A percentile compares a stretch with the other conserved stretches of the same genome.
These are phyloP conservation scores for Chloroclysta siterata DNA, from an alignment of 2,888 invertebrate species.

Conservation along the genomic window DNA sequence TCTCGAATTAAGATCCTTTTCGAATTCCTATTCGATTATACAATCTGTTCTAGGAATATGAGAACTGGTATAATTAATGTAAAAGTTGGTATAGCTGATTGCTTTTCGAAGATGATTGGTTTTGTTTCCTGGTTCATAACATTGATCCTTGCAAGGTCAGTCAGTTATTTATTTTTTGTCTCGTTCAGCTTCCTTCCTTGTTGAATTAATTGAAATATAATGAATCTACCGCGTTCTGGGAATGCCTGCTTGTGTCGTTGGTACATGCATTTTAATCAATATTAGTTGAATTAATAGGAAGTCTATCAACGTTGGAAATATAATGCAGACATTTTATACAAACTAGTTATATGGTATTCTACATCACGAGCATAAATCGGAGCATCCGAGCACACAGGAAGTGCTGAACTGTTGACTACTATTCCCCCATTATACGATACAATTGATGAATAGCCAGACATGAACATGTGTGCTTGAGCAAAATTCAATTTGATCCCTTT, in stretches of 20 bases:
- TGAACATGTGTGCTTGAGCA: constrained; percentile 74
- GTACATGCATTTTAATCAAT: constrained; percentile 32
- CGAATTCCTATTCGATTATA: constrained; percentile 52
- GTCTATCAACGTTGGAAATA: constrained; percentile 42
- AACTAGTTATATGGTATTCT: constrained; percentile 6
- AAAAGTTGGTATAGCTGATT: constrained; percentile 19
- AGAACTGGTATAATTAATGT: constrained; percentile 32
- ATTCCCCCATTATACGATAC: constrained; percentile 73
- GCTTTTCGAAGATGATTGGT: constrained; percentile 25
- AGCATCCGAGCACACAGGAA: constrained; percentile 61
- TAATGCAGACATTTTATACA: constrained; percentile 19
- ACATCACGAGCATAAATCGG: constrained; percentile 44
- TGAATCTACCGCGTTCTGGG: constrained; percentile 3
- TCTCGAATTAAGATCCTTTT: constrained; percentile 49
- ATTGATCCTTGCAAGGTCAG: constrained; percentile 41
- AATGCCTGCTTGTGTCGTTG: constrained; percentile 9
- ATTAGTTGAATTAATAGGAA: constrained; percentile 42
- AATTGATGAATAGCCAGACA: constrained; percentile 78
- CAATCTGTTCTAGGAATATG: constrained; percentile 44
- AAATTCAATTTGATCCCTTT: constrained; percentile 80
- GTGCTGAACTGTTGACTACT: constrained; percentile 69
- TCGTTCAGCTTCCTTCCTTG: constrained; percentile 39
- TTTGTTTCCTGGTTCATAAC: constrained; percentile 34
- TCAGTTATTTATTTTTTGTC: constrained; percentile 34
- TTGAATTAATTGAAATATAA: constrained; percentile 25